Percentiles rank a stretch among this genome's conserved stretches.
These are phyloP conservation scores for Neomicropteryx cornuta DNA, from an alignment of 1,140 invertebrate genomes.

Conservation along the genomic window DNA sequence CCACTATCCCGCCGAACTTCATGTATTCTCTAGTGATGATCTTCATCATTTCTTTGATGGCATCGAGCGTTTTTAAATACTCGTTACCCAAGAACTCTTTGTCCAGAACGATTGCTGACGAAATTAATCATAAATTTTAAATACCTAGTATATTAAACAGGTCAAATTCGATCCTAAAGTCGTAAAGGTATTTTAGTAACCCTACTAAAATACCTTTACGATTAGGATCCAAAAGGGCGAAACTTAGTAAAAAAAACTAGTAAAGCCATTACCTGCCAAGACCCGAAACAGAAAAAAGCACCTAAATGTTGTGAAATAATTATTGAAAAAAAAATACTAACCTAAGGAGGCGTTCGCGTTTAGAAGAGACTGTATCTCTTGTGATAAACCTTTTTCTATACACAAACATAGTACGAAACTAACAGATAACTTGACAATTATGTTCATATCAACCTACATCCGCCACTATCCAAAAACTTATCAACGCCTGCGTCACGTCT, in stretches of 20 bases:
- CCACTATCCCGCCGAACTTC: slow-evolving; percentile 47
- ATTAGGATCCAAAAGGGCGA: too few relatives aligned
- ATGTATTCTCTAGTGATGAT: slow-evolving; percentile 47
- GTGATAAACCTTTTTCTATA: too few relatives aligned
- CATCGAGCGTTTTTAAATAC: slow-evolving; percentile 40
- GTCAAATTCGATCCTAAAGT: slow-evolving; percentile 3
- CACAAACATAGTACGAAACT: too few relatives aligned
- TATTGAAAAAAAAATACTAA: slow-evolving; percentile 26
- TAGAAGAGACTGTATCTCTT: slow-evolving; percentile 57
- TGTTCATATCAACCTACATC: too few relatives aligned
- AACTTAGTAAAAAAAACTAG: too few relatives aligned
- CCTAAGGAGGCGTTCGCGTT: slow-evolving; percentile 58
- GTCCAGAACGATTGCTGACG: slow-evolving; percentile 49
- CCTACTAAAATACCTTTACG: background rate
- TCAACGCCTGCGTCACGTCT: too few relatives aligned
- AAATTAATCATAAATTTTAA: slow-evolving; percentile 2
- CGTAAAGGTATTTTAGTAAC: background rate
- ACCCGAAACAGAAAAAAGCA: too few relatives aligned
- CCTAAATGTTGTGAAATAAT: too few relatives aligned
- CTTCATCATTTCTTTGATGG: slow-evolving; percentile 47
- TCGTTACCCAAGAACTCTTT: slow-evolving; percentile 44
- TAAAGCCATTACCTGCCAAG: too few relatives aligned
- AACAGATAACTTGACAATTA: too few relatives aligned
- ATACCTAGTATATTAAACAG: background rate
- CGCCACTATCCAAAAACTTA: too few relatives aligned